These are phyloP conservation scores for Triplophysa bombifrons DNA, from an alignment of 2,797 vertebrate genomes.

Conservation along the genomic window DNA sequence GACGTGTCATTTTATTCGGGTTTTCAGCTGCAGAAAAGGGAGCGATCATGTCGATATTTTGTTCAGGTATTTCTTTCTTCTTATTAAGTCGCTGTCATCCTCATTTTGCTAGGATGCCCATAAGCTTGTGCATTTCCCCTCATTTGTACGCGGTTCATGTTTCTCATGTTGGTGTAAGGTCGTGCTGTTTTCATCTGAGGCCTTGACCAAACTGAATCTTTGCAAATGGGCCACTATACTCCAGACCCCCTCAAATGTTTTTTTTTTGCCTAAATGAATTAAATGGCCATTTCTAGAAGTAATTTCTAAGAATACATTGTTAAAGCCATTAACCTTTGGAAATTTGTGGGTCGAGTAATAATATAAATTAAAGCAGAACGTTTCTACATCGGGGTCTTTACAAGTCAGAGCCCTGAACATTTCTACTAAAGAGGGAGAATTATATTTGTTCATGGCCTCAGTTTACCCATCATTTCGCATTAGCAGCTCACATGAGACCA, in stretches of 20 bases:
- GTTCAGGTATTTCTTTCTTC: constrained; percentile 91
- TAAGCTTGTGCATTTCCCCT: constrained; percentile 9
- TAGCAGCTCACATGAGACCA: neutral
- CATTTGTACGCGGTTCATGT: constrained; percentile 21
- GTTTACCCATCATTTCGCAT: neutral
- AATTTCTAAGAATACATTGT: neutral
- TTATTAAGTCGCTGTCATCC: constrained; percentile 34
- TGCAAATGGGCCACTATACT: constrained; percentile 46
- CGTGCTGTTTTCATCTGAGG: constrained; percentile 28
- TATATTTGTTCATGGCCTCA: constrained; percentile 20
- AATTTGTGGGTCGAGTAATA: neutral
- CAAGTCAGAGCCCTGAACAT: neutral
- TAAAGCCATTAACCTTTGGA: no score
- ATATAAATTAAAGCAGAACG: neutral
- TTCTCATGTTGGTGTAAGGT: constrained; percentile 6
- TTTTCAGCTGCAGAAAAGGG: constrained; percentile 99
- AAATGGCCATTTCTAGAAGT: neutral
- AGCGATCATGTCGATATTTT: constrained; percentile 98
- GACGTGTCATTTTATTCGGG: constrained; percentile 62
- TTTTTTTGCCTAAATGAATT: neutral
- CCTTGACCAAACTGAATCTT: constrained; percentile 37
- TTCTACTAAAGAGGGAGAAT: neutral
- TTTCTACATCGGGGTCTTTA: neutral
- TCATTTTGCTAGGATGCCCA: neutral
- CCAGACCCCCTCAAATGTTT: neutral